Evolutionary conservation across 2,113 vertebrate genomes (phyloP).

Genomic region (Trichomycterus rosablanca): DNA sequence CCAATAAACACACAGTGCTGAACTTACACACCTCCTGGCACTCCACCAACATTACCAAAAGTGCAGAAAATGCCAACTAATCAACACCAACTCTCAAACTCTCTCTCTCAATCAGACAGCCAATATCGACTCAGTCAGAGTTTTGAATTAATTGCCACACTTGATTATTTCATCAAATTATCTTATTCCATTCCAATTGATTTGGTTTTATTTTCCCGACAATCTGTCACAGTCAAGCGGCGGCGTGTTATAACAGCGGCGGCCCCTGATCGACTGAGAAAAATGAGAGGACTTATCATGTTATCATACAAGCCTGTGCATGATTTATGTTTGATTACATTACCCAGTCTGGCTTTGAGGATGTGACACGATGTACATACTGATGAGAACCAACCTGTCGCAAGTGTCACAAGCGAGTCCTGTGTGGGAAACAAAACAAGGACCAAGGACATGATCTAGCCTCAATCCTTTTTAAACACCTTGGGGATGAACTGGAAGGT

Average conservation of each 20-base stretch:
- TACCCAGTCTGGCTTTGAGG: conserved; percentile 34
- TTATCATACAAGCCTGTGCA: conserved; percentile 36
- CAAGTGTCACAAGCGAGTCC: too few relatives aligned
- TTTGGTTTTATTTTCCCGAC: conserved; percentile 26
- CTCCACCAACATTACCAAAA: conserved; percentile 29
- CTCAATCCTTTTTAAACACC: too few relatives aligned
- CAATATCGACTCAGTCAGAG: conserved; percentile 34
- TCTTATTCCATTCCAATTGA: conserved; percentile 46
- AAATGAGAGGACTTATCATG: conserved; percentile 39
- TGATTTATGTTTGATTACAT: conserved; percentile 47
- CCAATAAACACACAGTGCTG: conserved; percentile 80
- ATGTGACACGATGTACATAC: conserved; percentile 26
- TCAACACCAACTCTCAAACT: conserved; percentile 17
- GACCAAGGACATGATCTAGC: too few relatives aligned
- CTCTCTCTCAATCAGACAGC: conserved; percentile 31
- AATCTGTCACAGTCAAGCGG: conserved; percentile 33
- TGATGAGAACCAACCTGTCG: conserved; percentile 33
- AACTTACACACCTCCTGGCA: conserved; percentile 78
- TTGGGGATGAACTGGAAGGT: too few relatives aligned
- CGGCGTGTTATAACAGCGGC: conserved; percentile 30
- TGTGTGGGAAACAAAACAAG: too few relatives aligned
- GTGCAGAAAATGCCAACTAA: neutral
- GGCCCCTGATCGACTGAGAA: conserved; percentile 32
- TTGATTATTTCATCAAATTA: conserved; percentile 55
- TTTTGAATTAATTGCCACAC: conserved; percentile 43